A percentile compares a stretch with the other conserved stretches of the same genome.
phyloP scores from a whole-genome alignment of 1,140 invertebrate species.

The Trichonephila inaurata region DNA sequence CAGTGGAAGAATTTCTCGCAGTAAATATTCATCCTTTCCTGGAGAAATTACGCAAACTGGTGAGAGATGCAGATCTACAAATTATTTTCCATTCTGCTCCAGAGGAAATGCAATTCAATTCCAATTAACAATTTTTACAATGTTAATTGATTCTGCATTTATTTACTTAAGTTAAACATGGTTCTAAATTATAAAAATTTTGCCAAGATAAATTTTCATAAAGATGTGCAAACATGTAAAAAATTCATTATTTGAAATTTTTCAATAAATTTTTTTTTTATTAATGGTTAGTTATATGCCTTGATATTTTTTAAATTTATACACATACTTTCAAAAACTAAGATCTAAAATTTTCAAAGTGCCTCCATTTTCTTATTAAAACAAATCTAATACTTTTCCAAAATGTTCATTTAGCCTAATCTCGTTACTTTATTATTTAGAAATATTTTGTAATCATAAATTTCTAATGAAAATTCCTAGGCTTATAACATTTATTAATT shows the following conservation, averaged over 20 bases:
- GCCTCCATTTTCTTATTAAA: no score
- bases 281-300: no score
- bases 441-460: no score
- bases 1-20: slow-evolving; percentile 71
- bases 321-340: no score
- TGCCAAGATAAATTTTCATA: background rate
- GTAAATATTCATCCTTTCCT: slow-evolving; percentile 69
- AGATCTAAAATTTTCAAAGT: no score
- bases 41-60: slow-evolving; percentile 68
- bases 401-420: no score
- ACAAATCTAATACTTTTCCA: no score
- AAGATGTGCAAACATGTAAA: background rate
- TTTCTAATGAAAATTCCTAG: no score
- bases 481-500: no score
- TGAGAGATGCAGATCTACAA: slow-evolving; percentile 74
- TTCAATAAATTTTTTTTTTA: background rate
- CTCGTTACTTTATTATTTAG: no score
- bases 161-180: background rate
- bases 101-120: slow-evolving; percentile 66
- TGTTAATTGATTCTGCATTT: slow-evolving; percentile 17
- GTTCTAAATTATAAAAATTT: background rate
- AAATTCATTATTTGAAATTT: background rate
- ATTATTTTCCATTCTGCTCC: slow-evolving; percentile 71
- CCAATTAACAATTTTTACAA: slow-evolving; percentile 28
- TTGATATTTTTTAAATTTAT: no score